Base-by-base conservation (phyloP, 2,888 invertebrate genomes). In the Empis stercorea region DNA sequence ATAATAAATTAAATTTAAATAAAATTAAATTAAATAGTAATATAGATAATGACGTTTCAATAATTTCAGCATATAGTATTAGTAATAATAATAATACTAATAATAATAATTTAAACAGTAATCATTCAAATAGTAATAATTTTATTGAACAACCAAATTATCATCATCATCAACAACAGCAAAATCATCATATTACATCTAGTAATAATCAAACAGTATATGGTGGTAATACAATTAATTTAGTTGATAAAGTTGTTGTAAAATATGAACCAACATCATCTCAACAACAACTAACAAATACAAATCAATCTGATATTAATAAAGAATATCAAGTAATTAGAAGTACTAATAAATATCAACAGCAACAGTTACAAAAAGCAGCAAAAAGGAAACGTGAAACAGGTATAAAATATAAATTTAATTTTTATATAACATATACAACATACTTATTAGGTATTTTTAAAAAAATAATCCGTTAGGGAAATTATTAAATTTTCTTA, bases 301-400 rank as follows among this genome's bases (percentile, higher is more conserved):
- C 30, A 30, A 47, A 46, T 46, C 49, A 49, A 38, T 39, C 45
- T 27, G 48, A 50, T 30, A 46, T 36, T 40, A 49, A 43, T 44
- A 54, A 51, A 44, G 54, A 54, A 43, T 54, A 52, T 48, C 54
- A 54, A 44, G 54, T 54, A 13, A 54, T 54, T 37, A 44, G 51
- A 43, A 54, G 50, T 46, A 54, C 54, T 20, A 52, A 50, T 46
- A 54, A 54, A 46, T 54, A 54, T 48, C 54, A 54, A 30, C 49
- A 50, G 16, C 51, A 51, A 27, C 45, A 47, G 30, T 48, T 48
- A 43, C 52, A 52, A 44, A 27, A 13, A 13, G 11, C 48, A 44
- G 51, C 51, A 44, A 48, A 59, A 50, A 53, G 59, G 42, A 59
- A 58, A 50, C 53, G 59, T 51, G 59, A 59, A 52, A 58, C 57